Base-by-base conservation (phyloP, 2,113 vertebrate species). In the Perca fluviatilis region DNA sequence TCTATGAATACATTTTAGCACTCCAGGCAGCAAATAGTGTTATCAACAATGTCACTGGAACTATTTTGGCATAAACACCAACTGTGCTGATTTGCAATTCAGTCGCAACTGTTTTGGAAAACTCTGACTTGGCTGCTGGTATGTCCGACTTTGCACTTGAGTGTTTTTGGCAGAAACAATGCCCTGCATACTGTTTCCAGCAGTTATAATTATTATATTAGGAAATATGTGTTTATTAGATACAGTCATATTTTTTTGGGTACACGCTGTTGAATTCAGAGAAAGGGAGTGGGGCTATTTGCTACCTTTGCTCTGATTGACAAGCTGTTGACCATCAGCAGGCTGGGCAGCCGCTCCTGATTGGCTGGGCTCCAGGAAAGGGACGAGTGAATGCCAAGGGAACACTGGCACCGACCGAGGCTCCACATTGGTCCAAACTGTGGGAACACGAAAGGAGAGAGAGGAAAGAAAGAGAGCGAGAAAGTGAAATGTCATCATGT, bases 381-480 rank as follows among this genome's bases (percentile, higher is more conserved):
- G 97, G 84, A 98, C 97, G 85, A 98, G 94, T 11, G 97, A 98
- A 93, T 98, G 97, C 97, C 97, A 98, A 67, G 97, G 97, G 87
- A 98, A 98, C 74, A 98, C 97, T 19, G 97, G 97, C 84, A 98
- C 96, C 0, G 97, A 97, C 14, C 97, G 96, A 63, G 97, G 97
- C 92, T 98, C 97, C 93, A 98, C 97, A 23, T 98, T 98, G 71
- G 97, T 98, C 97, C 97, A 98, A 80, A 98, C 97, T 98, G 95
- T 67, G 81, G 74, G 78, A 91, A 89, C 49, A 81, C 21, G 61
- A 47, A 86, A 80, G 53, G 51, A 58, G 62, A 75, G 47, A 75
- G 63, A 49, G 23, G 53, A 60, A 19, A 30, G 46, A 51, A 18
- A 27, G n/a, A 19, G 25, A 73, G 76, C 53, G 33, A 62, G 57